These are phyloP conservation scores for Knipowitschia caucasica DNA, from an alignment of 2,797 vertebrate species.

Conservation along the genomic window DNA sequence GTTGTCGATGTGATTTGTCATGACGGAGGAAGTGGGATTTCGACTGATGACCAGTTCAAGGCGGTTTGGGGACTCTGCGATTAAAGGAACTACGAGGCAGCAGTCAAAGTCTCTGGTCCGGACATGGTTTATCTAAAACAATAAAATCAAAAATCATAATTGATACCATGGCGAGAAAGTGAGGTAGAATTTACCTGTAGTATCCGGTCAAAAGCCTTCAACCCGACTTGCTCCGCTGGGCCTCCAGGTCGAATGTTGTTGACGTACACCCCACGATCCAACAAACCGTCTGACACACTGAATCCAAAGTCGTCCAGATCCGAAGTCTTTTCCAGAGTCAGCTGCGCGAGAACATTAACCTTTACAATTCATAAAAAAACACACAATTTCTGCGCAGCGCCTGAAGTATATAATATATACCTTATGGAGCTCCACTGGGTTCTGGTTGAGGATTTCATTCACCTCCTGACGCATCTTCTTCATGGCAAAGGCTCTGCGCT, in stretches of 20 bases:
- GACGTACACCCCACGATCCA: slow-evolving; percentile 95
- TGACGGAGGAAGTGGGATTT: slow-evolving; percentile 75
- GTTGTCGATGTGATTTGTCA: slow-evolving; percentile 61
- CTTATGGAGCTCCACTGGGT: slow-evolving; percentile 97
- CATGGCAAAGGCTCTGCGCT: slow-evolving; percentile 88
- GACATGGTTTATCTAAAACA: slow-evolving; percentile 90
- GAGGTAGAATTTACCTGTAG: slow-evolving; percentile 81
- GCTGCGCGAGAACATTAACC: slow-evolving; percentile 26
- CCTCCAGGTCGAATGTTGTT: slow-evolving; percentile 91
- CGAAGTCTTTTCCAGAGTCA: slow-evolving; percentile 59
- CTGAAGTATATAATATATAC: slow-evolving; percentile 59
- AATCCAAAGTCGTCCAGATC: slow-evolving; percentile 95
- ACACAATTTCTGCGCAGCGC: not conserved
- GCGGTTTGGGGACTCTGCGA: slow-evolving; percentile 92
- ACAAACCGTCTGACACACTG: slow-evolving; percentile 92
- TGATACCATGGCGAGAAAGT: not conserved
- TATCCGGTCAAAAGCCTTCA: slow-evolving; percentile 89
- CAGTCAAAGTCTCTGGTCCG: slow-evolving; percentile 97
- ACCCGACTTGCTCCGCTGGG: slow-evolving; percentile 85
- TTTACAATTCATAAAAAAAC: not conserved
- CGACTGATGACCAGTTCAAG: slow-evolving; percentile 95
- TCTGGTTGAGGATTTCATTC: slow-evolving; percentile 92
- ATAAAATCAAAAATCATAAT: not conserved
- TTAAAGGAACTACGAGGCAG: slow-evolving; percentile 95
- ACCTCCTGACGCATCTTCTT: slow-evolving; percentile 97